A percentile compares a stretch with the other conserved stretches of the same genome.
These are phyloP conservation scores for Limonius californicus DNA, from an alignment of 1,140 invertebrate species.

Conservation along the genomic window DNA sequence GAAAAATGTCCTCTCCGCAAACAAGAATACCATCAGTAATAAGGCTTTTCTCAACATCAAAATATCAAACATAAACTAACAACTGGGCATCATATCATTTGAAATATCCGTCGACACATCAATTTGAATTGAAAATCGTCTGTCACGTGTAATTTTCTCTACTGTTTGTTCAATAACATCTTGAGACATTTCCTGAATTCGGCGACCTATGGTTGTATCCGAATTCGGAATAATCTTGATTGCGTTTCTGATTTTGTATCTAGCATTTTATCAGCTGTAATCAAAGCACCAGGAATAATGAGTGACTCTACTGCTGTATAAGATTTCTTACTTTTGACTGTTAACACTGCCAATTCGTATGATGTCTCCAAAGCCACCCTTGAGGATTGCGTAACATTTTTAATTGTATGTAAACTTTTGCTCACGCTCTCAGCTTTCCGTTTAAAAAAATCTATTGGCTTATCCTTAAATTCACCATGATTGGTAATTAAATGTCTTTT, in stretches of 20 bases:
- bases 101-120: slow-evolving; percentile 1
- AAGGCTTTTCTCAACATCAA: background rate
- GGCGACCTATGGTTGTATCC: background rate
- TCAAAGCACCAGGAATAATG: background rate
- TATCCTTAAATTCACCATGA: no score
- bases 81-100: background rate
- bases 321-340: background rate
- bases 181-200: slow-evolving; percentile 1
- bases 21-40: no score
- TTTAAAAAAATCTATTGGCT: no score
- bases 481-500: no score
- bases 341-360: background rate
- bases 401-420: no score
- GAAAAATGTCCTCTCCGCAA: background rate
- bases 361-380: background rate
- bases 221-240: background rate
- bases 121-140: slow-evolving; percentile 1
- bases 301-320: background rate
- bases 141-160: background rate
- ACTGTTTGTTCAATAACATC: slow-evolving; percentile 4
- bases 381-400: background rate
- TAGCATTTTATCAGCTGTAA: slow-evolving; percentile 2
- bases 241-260: background rate
- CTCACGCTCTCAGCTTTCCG: no score
- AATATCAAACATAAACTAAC: no score